These are phyloP conservation scores for Drosophila nikananu DNA, from an alignment of 1,140 invertebrate species.

Conservation along the genomic window DNA sequence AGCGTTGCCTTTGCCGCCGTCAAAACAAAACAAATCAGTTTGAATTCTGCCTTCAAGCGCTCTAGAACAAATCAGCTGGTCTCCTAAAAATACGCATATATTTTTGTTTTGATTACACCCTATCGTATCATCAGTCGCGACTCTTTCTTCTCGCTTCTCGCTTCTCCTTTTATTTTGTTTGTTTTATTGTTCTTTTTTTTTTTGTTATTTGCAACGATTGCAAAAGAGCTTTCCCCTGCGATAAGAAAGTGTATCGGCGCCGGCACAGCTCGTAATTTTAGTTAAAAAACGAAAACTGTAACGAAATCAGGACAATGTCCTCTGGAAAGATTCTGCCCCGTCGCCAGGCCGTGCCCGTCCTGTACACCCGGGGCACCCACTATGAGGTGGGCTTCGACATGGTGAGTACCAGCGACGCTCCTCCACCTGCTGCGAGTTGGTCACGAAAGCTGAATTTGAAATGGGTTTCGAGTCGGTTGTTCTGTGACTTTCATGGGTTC, in stretches of 20 bases:
- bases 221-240: constrained; percentile 6
- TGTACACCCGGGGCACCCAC: constrained; percentile 91
- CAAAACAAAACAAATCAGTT: constrained; percentile 77
- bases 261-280: constrained; percentile 16
- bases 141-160: neutral
- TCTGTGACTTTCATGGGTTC: neutral
- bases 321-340: constrained; percentile 83
- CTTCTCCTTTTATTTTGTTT: neutral
- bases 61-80: constrained; percentile 62
- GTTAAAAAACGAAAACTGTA: neutral
- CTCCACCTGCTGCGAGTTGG: neutral
- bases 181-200: neutral
- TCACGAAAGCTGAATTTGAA: constrained; percentile 13
- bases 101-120: constrained; percentile 7
- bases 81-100: neutral
- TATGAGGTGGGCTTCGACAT: constrained; percentile 95
- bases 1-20: constrained; percentile 26
- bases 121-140: constrained; percentile 13
- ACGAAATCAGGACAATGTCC: constrained; percentile 52
- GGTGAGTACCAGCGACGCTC: constrained; percentile 86
- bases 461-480: neutral
- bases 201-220: constrained; percentile 18
- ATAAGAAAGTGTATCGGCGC: constrained; percentile 1
- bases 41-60: constrained; percentile 80
- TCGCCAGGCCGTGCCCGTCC: constrained; percentile 90